Evolutionary conservation across 2,888 invertebrate species (phyloP).

Genomic region (Pheosia gnoma): DNA sequence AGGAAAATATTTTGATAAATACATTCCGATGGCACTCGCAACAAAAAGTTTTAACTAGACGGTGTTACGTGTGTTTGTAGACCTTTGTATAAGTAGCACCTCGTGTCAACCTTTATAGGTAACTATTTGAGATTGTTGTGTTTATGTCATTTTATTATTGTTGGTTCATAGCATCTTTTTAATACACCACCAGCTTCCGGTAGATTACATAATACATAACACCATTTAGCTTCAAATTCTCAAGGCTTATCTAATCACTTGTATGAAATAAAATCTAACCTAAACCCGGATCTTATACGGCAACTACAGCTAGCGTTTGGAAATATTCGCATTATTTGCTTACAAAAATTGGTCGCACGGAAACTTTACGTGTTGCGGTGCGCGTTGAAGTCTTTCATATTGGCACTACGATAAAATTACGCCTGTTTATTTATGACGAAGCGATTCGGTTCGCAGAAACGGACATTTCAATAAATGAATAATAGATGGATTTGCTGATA

Average conservation of each 20-base stretch:
- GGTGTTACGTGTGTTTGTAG: neutral
- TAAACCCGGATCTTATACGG: slow-evolving; percentile 8
- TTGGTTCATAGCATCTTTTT: slow-evolving; percentile 13
- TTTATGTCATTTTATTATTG: slow-evolving; percentile 24
- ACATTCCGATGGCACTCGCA: neutral
- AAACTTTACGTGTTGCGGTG: slow-evolving; percentile 10
- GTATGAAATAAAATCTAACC: slow-evolving; percentile 12
- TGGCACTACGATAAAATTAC: slow-evolving; percentile 9
- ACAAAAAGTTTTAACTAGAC: slow-evolving; percentile 1
- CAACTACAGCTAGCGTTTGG: slow-evolving; percentile 2
- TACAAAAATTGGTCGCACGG: slow-evolving; percentile 8
- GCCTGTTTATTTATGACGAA: neutral
- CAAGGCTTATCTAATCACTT: slow-evolving; percentile 34
- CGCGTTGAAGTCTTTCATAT: slow-evolving; percentile 69
- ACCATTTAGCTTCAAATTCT: slow-evolving; percentile 26
- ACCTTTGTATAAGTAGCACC: slow-evolving; percentile 1
- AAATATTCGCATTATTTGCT: slow-evolving; percentile 5
- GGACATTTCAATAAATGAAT: neutral
- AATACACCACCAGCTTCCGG: slow-evolving; percentile 25
- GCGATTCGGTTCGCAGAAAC: neutral
- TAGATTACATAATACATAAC: slow-evolving; percentile 28
- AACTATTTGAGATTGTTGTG: slow-evolving; percentile 11
- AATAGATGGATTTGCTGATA: neutral
- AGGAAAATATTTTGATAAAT: neutral
- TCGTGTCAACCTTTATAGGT: slow-evolving; percentile 7